phyloP scores from a whole-genome alignment of 2,113 vertebrate genomes.

The Formicarius rufipectus region DNA sequence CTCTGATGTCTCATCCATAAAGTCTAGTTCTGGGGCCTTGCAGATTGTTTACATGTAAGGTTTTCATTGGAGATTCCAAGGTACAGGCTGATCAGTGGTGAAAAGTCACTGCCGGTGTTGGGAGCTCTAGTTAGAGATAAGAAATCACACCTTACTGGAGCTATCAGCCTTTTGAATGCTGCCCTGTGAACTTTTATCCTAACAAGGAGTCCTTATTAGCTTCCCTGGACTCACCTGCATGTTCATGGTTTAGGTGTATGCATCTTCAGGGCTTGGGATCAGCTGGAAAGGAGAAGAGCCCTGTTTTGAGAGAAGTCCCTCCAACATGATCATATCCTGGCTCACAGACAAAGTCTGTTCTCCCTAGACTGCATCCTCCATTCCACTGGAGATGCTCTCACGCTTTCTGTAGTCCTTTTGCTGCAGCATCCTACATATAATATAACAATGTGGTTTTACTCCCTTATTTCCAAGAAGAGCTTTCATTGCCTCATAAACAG shows the following conservation, averaged over 20 bases:
- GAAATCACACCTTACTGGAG: neutral
- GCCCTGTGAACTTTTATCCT: neutral
- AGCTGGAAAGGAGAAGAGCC: neutral
- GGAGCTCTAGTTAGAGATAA: neutral
- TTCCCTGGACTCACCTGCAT: accelerated
- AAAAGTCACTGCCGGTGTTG: neutral
- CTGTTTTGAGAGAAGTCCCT: neutral
- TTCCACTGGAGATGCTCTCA: neutral
- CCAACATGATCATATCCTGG: neutral
- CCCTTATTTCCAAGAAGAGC: neutral
- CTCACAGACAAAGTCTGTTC: neutral
- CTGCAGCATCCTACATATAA: neutral
- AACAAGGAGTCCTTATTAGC: neutral
- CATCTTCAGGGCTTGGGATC: neutral
- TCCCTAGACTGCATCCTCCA: too few species aligned
- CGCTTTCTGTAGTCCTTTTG: neutral
- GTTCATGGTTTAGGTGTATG: accelerated
- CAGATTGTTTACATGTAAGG: neutral
- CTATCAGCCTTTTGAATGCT: neutral
- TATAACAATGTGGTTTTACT: neutral
- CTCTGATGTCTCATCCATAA: neutral
- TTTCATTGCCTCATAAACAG: neutral
- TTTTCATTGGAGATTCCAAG: neutral
- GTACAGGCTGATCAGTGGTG: neutral
- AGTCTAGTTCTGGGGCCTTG: neutral